phyloP scores from a whole-genome alignment of 2,888 invertebrate genomes.

The Aleiodes alternator region DNA sequence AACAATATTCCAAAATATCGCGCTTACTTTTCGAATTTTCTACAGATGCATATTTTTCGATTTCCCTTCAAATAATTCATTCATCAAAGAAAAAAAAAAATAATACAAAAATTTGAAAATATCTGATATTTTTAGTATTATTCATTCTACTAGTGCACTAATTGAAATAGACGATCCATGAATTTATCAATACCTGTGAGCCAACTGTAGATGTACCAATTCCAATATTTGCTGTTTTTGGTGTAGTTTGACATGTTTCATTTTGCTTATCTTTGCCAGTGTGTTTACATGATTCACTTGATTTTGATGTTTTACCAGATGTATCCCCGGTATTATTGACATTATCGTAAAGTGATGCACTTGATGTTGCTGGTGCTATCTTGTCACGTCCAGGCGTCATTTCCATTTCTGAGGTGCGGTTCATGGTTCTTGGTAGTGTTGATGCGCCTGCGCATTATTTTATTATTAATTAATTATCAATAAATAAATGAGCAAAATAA shows the following conservation, averaged over 20 bases:
- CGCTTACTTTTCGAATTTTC: too few species aligned
- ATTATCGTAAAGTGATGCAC: slow-evolving; percentile 92
- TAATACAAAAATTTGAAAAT: too few species aligned
- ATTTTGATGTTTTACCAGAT: slow-evolving; percentile 63
- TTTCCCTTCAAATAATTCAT: too few species aligned
- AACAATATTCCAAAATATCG: too few species aligned
- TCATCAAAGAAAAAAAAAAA: too few species aligned
- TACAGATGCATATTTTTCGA: too few species aligned
- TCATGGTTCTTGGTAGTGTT: slow-evolving; percentile 86
- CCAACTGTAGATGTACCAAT: slow-evolving; percentile 75
- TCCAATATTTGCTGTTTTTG: slow-evolving; percentile 71
- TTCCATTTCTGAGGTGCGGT: slow-evolving; percentile 83
- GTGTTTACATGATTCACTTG: slow-evolving; percentile 69
- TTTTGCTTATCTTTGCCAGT: slow-evolving; percentile 75
- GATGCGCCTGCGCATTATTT: slow-evolving; percentile 81
- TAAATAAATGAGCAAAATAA: background rate
- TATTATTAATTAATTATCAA: slow-evolving; percentile 33
- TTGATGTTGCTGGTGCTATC: slow-evolving; percentile 90
- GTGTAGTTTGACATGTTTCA: slow-evolving; percentile 74
- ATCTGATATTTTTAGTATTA: background rate
- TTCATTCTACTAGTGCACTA: too few species aligned
- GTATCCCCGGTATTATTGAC: slow-evolving; percentile 76
- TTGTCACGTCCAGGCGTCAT: slow-evolving; percentile 79
- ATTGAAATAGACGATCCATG: too few species aligned
- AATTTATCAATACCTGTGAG: slow-evolving; percentile 76